Percentiles rank a stretch among this genome's conserved stretches.
phyloP scores from a whole-genome alignment of 2,888 invertebrate species.

The Alviniconcha strummeri region DNA sequence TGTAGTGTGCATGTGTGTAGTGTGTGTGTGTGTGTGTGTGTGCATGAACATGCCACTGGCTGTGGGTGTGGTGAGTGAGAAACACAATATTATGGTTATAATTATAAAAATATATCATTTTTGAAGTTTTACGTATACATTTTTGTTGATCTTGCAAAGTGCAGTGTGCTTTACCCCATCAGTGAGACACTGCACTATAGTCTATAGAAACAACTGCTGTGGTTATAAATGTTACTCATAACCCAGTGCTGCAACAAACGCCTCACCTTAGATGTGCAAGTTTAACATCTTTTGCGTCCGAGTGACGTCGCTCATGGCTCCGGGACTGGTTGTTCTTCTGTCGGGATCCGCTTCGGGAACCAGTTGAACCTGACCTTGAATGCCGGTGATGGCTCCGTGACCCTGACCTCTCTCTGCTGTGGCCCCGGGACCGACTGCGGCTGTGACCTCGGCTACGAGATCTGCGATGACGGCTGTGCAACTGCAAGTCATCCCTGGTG shows the following conservation, averaged over 20 bases:
- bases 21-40: too few relatives aligned
- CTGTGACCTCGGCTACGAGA: constrained; percentile 21
- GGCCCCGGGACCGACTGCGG: background rate
- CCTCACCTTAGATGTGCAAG: background rate
- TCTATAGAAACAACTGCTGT: background rate
- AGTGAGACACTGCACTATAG: background rate
- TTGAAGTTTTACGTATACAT: too few relatives aligned
- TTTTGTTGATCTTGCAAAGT: background rate
- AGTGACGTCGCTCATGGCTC: background rate
- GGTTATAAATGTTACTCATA: background rate
- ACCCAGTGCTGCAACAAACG: background rate
- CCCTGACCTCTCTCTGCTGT: background rate
- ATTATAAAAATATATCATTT: too few relatives aligned
- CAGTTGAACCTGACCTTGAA: background rate
- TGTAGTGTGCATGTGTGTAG: too few relatives aligned
- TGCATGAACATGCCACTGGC: too few relatives aligned
- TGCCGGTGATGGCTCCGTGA: background rate
- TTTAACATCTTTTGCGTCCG: background rate
- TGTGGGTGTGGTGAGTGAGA: too few relatives aligned
- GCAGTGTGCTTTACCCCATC: background rate
- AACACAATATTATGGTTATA: too few relatives aligned
- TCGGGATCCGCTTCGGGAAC: background rate
- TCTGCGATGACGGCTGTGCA: constrained; percentile 9
- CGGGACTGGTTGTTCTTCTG: background rate
- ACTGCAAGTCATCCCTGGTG: background rate